A percentile compares a stretch with the other conserved stretches of the same genome.
These are phyloP conservation scores for Lasioglossum oenotherae DNA, from an alignment of 2,888 invertebrate species.

Conservation along the genomic window DNA sequence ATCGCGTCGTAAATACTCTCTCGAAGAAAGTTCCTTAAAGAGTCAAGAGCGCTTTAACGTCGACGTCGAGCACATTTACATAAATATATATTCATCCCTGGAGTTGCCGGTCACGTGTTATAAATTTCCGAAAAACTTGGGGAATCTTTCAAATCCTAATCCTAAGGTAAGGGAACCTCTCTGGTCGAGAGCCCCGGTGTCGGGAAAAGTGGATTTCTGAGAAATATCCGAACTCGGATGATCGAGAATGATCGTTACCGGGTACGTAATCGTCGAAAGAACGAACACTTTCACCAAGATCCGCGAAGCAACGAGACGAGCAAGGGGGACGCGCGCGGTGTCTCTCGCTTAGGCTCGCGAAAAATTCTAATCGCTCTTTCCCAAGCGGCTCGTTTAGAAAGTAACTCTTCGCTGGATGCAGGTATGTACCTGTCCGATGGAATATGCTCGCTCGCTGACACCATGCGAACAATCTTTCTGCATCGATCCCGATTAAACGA, in stretches of 20 bases:
- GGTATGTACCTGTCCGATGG: constrained; percentile 41
- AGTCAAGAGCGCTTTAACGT: neutral
- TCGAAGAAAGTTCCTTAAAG: neutral
- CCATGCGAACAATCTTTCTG: constrained; percentile 11
- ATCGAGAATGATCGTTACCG: constrained; percentile 19
- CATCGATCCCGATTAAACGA: constrained; percentile 25
- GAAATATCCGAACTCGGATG: neutral
- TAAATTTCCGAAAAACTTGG: constrained; percentile 3
- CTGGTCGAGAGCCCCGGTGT: neutral
- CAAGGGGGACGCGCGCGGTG: neutral
- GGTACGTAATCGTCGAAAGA: constrained; percentile 27
- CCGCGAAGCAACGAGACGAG: constrained; percentile 22
- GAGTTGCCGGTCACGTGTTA: neutral
- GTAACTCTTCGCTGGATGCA: constrained; percentile 9
- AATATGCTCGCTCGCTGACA: constrained; percentile 18
- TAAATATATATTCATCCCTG: constrained; percentile 12
- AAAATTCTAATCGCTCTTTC: constrained; percentile 27
- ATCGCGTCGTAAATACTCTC: constrained; percentile 4
- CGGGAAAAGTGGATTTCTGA: neutral
- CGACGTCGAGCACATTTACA: neutral
- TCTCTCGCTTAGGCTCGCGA: neutral
- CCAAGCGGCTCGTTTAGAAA: constrained; percentile 36
- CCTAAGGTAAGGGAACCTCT: neutral
- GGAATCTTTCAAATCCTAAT: neutral
- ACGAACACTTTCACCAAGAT: constrained; percentile 52